These are phyloP conservation scores for Atopsyche davidsoni DNA, from an alignment of 1,140 invertebrate species.

Conservation along the genomic window DNA sequence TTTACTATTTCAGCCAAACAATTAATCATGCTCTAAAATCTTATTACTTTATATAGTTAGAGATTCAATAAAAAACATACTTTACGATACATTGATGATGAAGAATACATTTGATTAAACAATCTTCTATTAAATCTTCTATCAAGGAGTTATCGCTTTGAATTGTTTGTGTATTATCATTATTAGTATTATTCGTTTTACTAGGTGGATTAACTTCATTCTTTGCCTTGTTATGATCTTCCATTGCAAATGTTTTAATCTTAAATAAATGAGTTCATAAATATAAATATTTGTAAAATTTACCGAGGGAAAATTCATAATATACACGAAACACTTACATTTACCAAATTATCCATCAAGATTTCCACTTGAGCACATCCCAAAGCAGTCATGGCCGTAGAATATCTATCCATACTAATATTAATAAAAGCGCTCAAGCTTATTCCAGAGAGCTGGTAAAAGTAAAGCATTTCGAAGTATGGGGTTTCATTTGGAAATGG, in stretches of 20 bases:
- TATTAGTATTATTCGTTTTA: not conserved
- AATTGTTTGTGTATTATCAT: not conserved
- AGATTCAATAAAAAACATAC: not conserved
- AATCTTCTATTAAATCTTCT: conserved; percentile 22
- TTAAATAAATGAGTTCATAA: conserved; percentile 8
- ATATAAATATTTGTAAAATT: conserved; percentile 3
- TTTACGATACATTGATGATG: conserved; percentile 31
- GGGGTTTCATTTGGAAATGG: conserved; percentile 19
- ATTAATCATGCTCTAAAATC: conserved; percentile 10
- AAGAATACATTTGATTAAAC: conserved; percentile 27
- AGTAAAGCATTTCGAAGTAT: conserved; percentile 28
- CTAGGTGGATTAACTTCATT: not conserved
- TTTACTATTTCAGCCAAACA: not conserved
- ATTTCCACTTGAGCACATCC: conserved; percentile 32
- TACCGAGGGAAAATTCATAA: not conserved
- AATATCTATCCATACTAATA: conserved; percentile 32
- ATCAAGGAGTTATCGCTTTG: conserved; percentile 4
- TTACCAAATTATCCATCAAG: conserved; percentile 30
- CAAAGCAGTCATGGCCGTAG: conserved; percentile 30
- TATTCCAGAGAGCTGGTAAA: conserved; percentile 28
- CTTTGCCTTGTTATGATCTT: not conserved
- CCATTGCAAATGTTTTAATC: conserved; percentile 13
- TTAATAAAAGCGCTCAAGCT: conserved; percentile 32
- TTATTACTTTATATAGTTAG: conserved; percentile 1
- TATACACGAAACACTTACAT: conserved; percentile 14